Evolutionary conservation across 2,113 vertebrate genomes (phyloP), one percentile per base, ranked within the genome.

Genomic region (Nothocercus nigrocapillus): DNA sequence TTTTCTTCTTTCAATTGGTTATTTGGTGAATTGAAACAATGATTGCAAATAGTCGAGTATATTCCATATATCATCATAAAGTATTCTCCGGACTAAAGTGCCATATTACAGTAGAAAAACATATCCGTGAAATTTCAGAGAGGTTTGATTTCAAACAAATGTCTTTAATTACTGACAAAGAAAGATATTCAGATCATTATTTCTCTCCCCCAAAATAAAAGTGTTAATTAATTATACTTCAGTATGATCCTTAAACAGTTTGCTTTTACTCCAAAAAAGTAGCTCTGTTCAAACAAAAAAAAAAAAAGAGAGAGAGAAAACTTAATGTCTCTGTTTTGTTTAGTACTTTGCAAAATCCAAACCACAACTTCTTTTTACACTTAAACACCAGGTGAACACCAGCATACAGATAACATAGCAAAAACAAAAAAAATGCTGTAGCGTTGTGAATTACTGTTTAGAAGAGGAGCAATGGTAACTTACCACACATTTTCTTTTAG

Each of bases 351-450:
- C 69, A 81, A 88, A 85, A 88, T 22, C 82, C 47, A 47, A 91
- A 45, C 17, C 24, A 2, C 94, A 88, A 92, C 27, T 58, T 94
- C 80, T 72, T 82, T 70, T 70, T n/a, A 47, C 42, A 45, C 44
- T 42, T 68, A 49, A 49, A 22, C 21, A 49, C 21, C 21, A 49
- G 49, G 28, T 68, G 32, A 47, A 74, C 83, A 82, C 79, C 38
- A 78, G 83, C 73, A 75, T 61, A 86, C 42, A 81, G 44, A 36
- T 68, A 90, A 62, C 86, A 45, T 18, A 73, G 81, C 61, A 82
- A 94, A 95, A 94, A 86, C 64, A 93, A 94, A 93, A 86, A 76
- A 32, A 49, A 81, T 88, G 77, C 59, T 51, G 36, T 21, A 86
- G 72, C 49, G 14, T 80, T 85, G 91, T 40, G 63, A 95, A 88